Evolutionary conservation across 2,113 vertebrate genomes (phyloP), one percentile per base, ranked within the genome.

Genomic region (Spea multiplicata): DNA sequence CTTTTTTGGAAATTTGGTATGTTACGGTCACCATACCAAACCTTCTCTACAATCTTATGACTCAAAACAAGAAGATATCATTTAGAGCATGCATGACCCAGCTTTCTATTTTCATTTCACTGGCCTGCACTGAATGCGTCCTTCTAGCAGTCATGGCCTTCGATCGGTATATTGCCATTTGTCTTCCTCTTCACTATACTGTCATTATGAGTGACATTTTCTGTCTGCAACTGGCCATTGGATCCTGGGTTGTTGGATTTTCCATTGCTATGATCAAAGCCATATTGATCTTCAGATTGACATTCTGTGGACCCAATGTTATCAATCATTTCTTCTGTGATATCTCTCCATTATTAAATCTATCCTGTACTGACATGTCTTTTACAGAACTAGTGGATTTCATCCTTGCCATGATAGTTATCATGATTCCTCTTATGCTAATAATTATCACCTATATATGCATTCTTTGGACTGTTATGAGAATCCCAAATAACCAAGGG

Each of bases 271-370:
- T 89, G 64, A 82, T 85, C 5, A 88, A 89, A 74, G 86, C 83
- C 65, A 84, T 49, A 66, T 88, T 88, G 52, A 88, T 90, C 64
- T 88, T 84, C 5, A 83, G 75, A 5, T 82, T 89, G 72, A 81
- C 65, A 4, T 90, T 90, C 78, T 90, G 89, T 65, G 85, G 88
- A 3, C 86, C 88, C 47, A 86, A 85, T 17, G 66, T 88, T 59
- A 87, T 90, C 76, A 86, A 88, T 44, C 88, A 90, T 66, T 90
- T 90, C 80, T 90, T 90, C 57, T 90, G 89, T 76, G 88, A 89
- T 52, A 88, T 88, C 67, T 88, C 86, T 30, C 88, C 87, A 0
- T 82, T 90, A 0, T 85, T 89, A 3, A 89, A 86, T 52, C 84
- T 90, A 4, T 88, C 88, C 48, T 90, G 88, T 75, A 86, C 84